Percentiles rank a stretch among this genome's conserved stretches.
Evolutionary conservation across 2,888 invertebrate species (phyloP).

Genomic region (Dolichopus griseipennis): DNA sequence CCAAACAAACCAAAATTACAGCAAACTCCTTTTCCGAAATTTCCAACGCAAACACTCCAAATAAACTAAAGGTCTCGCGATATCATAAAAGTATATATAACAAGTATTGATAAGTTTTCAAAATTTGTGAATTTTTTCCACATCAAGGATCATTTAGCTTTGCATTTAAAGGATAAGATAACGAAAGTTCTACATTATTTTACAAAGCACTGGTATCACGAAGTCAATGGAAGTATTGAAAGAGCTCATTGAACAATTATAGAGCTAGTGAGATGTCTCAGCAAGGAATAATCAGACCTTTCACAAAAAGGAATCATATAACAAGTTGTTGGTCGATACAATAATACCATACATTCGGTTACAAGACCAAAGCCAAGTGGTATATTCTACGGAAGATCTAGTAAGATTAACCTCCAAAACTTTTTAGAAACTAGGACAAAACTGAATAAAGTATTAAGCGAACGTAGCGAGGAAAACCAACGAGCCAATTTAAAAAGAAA

Average conservation of each 20-base stretch:
- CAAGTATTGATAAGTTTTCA: constrained; percentile 11
- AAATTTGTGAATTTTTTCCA: constrained; percentile 10
- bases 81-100: constrained; percentile 10
- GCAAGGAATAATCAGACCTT: too few species aligned
- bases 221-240: too few species aligned
- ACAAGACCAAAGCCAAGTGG: constrained; percentile 20
- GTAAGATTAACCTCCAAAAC: constrained; percentile 22
- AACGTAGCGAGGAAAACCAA: constrained; percentile 22
- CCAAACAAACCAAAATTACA: constrained; percentile 17
- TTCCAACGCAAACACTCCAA: constrained; percentile 7
- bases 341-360: constrained; percentile 20
- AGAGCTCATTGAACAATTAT: too few species aligned
- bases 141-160: not conserved
- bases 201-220: constrained; percentile 18
- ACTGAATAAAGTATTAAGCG: constrained; percentile 20
- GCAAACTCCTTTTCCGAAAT: constrained; percentile 19
- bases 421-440: constrained; percentile 20
- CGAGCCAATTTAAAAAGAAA: constrained; percentile 14
- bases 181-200: constrained; percentile 20
- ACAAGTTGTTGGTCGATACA: constrained; percentile 15
- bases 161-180: constrained; percentile 20
- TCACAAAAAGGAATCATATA: constrained; percentile 10
- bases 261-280: too few species aligned
- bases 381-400: constrained; percentile 21
- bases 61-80: not conserved